A percentile compares a stretch with the other conserved stretches of the same genome.
Evolutionary conservation across 2,888 invertebrate genomes (phyloP).

Genomic region (Operophtera brumata): DNA sequence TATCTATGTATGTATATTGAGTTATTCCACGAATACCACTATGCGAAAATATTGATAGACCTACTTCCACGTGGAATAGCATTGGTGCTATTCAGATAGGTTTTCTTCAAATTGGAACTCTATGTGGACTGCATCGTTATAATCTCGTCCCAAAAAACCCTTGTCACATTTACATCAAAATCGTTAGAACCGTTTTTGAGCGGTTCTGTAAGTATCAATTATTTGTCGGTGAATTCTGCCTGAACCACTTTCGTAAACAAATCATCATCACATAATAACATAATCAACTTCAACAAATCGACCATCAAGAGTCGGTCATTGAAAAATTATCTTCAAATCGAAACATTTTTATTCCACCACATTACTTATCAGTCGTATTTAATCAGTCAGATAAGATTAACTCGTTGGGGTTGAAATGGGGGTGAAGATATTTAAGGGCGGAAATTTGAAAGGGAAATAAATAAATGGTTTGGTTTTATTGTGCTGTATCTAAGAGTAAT

Average conservation of each 20-base stretch:
- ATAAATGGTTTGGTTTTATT: constrained; percentile 34
- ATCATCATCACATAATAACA: constrained; percentile 23
- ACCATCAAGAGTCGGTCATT: constrained; percentile 23
- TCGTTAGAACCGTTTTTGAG: no score
- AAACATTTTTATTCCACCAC: constrained; percentile 26
- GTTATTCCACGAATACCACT: no score
- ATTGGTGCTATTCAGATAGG: no score
- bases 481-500: constrained; percentile 15
- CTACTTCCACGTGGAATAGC: no score
- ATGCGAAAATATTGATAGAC: no score
- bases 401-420: constrained; percentile 34
- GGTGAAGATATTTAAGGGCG: constrained; percentile 36
- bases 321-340: constrained; percentile 29
- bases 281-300: constrained; percentile 28
- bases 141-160: no score
- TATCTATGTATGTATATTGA: no score
- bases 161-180: no score
- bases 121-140: no score
- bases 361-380: constrained; percentile 36
- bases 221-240: no score
- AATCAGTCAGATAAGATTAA: constrained; percentile 34
- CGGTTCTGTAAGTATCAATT: no score
- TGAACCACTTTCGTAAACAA: not conserved
- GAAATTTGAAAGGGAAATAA: constrained; percentile 38
- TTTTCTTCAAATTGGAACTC: no score